phyloP scores from a whole-genome alignment of 1,140 invertebrate species.

The Drosophila ironensis region DNA sequence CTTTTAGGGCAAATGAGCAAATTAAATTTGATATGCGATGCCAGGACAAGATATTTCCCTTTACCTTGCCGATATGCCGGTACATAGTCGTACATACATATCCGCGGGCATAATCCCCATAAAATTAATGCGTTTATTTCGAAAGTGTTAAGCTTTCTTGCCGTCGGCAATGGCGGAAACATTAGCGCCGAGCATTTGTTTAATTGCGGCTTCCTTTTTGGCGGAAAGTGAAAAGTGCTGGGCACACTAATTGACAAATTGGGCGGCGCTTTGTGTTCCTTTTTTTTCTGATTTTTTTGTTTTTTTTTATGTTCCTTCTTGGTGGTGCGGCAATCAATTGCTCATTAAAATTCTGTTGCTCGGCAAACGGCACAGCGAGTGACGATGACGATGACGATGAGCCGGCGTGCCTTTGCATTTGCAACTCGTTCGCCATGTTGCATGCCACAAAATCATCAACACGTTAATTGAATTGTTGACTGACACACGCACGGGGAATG shows the following conservation, averaged over 20 bases:
- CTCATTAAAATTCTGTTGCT: conserved; percentile 65
- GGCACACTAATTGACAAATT: conserved; percentile 74
- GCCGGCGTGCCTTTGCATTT: conserved; percentile 23
- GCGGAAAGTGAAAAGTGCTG: conserved; percentile 51
- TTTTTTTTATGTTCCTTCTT: too few relatives aligned
- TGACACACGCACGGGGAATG: conserved; percentile 52
- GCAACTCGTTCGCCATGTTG: conserved; percentile 66
- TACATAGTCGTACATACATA: neutral
- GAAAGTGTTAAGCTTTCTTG: conserved; percentile 69
- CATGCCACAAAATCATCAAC: conserved; percentile 79
- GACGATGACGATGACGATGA: neutral
- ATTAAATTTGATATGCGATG: conserved; percentile 77
- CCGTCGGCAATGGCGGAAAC: conserved; percentile 1
- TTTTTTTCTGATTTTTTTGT: too few relatives aligned
- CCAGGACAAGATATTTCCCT: conserved; percentile 11
- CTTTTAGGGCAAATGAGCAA: conserved; percentile 80
- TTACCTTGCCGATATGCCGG: too few relatives aligned
- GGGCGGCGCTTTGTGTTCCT: too few relatives aligned
- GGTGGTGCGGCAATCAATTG: conserved; percentile 64
- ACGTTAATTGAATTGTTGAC: conserved; percentile 82
- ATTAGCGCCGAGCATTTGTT: conserved; percentile 49
- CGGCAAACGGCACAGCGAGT: neutral
- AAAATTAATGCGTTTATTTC: conserved; percentile 80
- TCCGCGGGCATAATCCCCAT: conserved; percentile 61
- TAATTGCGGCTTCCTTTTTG: conserved; percentile 54